Percentiles rank a stretch among this genome's conserved stretches.
Evolutionary conservation across 2,888 invertebrate genomes (phyloP).

Genomic region (Andrena marginata): DNA sequence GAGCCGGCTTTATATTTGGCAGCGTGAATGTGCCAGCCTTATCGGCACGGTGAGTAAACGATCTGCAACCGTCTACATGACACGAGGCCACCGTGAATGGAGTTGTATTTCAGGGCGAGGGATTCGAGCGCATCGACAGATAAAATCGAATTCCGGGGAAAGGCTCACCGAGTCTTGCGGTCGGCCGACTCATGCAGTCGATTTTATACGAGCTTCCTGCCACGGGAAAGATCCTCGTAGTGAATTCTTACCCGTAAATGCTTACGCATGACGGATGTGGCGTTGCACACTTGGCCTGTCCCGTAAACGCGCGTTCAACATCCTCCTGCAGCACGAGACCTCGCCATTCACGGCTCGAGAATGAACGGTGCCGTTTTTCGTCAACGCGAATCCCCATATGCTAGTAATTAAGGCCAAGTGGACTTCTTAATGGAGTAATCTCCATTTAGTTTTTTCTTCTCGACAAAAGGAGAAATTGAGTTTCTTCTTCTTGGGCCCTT

Average conservation of each 20-base stretch:
- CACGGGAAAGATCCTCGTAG: conserved; percentile 22
- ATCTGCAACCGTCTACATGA: not conserved
- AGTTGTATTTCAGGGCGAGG: conserved; percentile 17
- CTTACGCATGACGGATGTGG: conserved; percentile 67
- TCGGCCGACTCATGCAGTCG: conserved; percentile 39
- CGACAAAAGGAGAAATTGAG: not conserved
- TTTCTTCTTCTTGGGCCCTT: not conserved
- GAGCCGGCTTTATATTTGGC: no score
- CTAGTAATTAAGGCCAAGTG: conserved; percentile 7
- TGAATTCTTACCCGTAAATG: conserved; percentile 49
- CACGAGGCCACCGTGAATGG: conserved; percentile 8
- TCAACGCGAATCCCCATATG: not conserved
- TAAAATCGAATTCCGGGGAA: conserved; percentile 59
- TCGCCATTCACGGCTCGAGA: conserved; percentile 30
- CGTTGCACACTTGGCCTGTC: conserved; percentile 13
- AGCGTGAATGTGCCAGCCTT: no score
- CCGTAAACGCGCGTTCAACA: conserved; percentile 45
- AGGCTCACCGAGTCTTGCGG: not conserved
- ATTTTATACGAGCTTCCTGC: conserved; percentile 56
- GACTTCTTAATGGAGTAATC: not conserved
- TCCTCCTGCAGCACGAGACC: conserved; percentile 21
- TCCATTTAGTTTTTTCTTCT: not conserved
- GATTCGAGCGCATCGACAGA: conserved; percentile 28
- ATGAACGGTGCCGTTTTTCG: conserved; percentile 16
- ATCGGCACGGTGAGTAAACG: no score